A percentile compares a stretch with the other conserved stretches of the same genome.
Conservation (phyloP, 1,140 invertebrate genomes). For the Penaeus indicus region DNA sequence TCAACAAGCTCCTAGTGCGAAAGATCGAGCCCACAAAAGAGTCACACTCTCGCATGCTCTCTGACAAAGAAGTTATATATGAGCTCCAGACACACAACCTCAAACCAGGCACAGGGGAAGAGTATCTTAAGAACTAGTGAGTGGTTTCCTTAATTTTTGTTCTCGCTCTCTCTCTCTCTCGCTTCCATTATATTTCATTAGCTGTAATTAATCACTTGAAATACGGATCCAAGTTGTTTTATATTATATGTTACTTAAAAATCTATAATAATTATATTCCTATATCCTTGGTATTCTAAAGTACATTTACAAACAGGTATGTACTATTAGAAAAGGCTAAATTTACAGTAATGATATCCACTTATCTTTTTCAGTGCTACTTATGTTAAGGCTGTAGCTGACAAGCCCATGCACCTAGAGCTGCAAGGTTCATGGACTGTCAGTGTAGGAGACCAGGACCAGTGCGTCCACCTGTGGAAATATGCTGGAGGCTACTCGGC, state of each 20-base stretch:
- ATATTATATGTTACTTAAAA: too few relatives aligned
- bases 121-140: conserved; percentile 93
- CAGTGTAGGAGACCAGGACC: conserved; percentile 96
- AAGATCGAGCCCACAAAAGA: conserved; percentile 95
- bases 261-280: too few relatives aligned
- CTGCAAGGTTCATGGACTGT: conserved; percentile 78
- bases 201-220: too few relatives aligned
- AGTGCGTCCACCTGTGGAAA: conserved; percentile 94
- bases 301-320: too few relatives aligned
- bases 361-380: conserved; percentile 78
- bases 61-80: conserved; percentile 94
- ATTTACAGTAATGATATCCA: neutral
- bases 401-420: conserved; percentile 72
- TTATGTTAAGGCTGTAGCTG: conserved; percentile 83
- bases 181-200: too few relatives aligned
- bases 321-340: too few relatives aligned
- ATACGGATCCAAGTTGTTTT: too few relatives aligned
- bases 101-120: conserved; percentile 85
- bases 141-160: conserved; percentile 70
- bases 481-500: conserved; percentile 92
- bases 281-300: too few relatives aligned
- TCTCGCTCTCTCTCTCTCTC: too few relatives aligned
- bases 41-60: conserved; percentile 93
- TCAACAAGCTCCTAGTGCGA: conserved; percentile 88
- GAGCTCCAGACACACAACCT: conserved; percentile 95